Percentiles rank a stretch among this genome's conserved stretches.
Evolutionary conservation across 1,140 invertebrate genomes (phyloP).

Genomic region (Diuraphis noxia): DNA sequence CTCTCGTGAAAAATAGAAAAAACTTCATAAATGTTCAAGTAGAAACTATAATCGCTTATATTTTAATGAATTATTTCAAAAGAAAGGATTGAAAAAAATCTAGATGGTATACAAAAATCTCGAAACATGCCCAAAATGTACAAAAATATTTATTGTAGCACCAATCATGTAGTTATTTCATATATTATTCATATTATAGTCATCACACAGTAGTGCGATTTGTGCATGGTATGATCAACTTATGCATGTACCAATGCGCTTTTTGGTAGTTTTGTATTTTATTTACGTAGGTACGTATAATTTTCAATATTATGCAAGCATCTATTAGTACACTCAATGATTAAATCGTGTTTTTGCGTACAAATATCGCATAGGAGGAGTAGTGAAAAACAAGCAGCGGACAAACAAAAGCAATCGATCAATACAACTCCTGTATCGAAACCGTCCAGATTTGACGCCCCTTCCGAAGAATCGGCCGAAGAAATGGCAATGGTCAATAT

Average conservation of each 20-base stretch:
- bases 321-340: background rate
- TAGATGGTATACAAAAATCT: background rate
- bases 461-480: slow-evolving; percentile 41
- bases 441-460: slow-evolving; percentile 48
- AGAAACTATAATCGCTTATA: background rate
- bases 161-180: background rate
- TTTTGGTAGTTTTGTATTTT: background rate
- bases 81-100: background rate
- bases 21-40: background rate
- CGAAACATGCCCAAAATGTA: background rate
- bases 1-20: background rate
- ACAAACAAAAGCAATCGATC: slow-evolving; percentile 42
- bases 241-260: slow-evolving; percentile 4
- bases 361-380: background rate
- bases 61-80: background rate
- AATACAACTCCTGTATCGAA: slow-evolving; percentile 44
- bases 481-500: slow-evolving; percentile 51
- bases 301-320: background rate
- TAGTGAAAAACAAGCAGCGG: slow-evolving; percentile 25
- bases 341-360: background rate
- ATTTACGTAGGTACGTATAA: background rate
- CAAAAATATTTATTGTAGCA: background rate
- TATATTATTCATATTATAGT: slow-evolving; percentile 9
- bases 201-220: background rate
- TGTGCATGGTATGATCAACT: background rate